Conservation (phyloP, 2,888 invertebrate species). For the Ectemnius lituratus region DNA sequence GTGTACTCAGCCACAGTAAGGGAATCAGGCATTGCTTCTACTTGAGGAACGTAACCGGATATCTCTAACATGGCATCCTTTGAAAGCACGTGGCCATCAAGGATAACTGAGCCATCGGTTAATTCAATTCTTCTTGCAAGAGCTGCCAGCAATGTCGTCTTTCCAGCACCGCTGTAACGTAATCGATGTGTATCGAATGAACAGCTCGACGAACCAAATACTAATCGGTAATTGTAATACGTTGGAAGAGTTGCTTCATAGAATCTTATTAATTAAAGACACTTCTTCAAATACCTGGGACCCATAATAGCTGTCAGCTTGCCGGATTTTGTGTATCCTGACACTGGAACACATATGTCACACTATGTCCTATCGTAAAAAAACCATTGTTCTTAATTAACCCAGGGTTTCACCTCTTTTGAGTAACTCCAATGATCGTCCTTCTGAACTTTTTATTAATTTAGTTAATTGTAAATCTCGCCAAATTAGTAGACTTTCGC, state of each 20-base stretch:
- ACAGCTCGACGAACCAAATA: background rate
- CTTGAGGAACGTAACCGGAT: constrained; percentile 83
- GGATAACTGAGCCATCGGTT: constrained; percentile 76
- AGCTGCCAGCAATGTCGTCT: constrained; percentile 80
- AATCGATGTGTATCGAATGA: background rate
- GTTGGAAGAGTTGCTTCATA: too few relatives aligned
- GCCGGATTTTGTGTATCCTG: constrained; percentile 71
- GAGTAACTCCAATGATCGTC: constrained; percentile 37
- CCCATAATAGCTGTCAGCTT: constrained; percentile 74
- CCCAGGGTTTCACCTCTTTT: constrained; percentile 46
- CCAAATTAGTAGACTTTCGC: too few relatives aligned
- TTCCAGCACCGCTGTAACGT: constrained; percentile 80
- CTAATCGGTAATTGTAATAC: background rate
- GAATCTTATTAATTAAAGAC: background rate
- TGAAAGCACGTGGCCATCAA: constrained; percentile 78
- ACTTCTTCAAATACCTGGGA: constrained; percentile 68
- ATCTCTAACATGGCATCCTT: constrained; percentile 79
- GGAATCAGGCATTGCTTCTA: constrained; percentile 82
- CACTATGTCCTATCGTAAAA: background rate
- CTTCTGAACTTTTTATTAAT: constrained; percentile 20
- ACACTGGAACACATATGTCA: constrained; percentile 62
- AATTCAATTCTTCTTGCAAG: constrained; percentile 80
- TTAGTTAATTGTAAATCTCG: background rate
- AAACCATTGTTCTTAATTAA: background rate
- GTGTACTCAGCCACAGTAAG: constrained; percentile 85